These are phyloP conservation scores for Abrostola tripartita DNA, from an alignment of 2,888 invertebrate species.

Conservation along the genomic window DNA sequence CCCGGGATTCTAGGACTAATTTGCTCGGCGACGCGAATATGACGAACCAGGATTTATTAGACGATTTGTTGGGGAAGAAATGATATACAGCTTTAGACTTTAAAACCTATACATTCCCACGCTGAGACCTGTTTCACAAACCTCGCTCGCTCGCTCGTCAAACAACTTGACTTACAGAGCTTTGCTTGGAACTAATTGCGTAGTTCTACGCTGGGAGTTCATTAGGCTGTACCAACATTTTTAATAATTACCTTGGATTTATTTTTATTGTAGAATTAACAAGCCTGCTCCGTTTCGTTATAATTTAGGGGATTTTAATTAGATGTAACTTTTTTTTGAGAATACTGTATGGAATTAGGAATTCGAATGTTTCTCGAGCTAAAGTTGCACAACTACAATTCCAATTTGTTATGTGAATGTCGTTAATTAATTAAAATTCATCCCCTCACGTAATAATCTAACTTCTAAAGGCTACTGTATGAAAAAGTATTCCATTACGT, in stretches of 20 bases:
- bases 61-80: constrained; percentile 83
- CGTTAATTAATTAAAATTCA: constrained; percentile 31
- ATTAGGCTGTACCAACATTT: constrained; percentile 35
- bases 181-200: constrained; percentile 25
- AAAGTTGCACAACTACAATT: background rate
- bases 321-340: constrained; percentile 16
- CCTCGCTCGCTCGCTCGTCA: no score
- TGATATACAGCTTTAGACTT: constrained; percentile 67
- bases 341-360: constrained; percentile 1
- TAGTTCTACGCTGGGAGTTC: constrained; percentile 31
- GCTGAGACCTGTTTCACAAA: constrained; percentile 13
- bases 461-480: constrained; percentile 6
- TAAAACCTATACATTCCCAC: constrained; percentile 12
- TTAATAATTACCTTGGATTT: constrained; percentile 18
- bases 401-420: constrained; percentile 21
- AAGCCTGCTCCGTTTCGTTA: constrained; percentile 1
- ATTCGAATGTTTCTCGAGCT: constrained; percentile 4
- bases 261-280: constrained; percentile 9
- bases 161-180: constrained; percentile 26
- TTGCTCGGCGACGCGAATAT: constrained; percentile 77
- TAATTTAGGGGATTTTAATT: constrained; percentile 13
- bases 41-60: constrained; percentile 80
- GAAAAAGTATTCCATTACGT: background rate
- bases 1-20: constrained; percentile 66
- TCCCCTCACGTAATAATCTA: constrained; percentile 11